Evolutionary conservation across 2,888 invertebrate species (phyloP), one percentile per base, ranked within the genome.

Genomic region (Macaria liturata): DNA sequence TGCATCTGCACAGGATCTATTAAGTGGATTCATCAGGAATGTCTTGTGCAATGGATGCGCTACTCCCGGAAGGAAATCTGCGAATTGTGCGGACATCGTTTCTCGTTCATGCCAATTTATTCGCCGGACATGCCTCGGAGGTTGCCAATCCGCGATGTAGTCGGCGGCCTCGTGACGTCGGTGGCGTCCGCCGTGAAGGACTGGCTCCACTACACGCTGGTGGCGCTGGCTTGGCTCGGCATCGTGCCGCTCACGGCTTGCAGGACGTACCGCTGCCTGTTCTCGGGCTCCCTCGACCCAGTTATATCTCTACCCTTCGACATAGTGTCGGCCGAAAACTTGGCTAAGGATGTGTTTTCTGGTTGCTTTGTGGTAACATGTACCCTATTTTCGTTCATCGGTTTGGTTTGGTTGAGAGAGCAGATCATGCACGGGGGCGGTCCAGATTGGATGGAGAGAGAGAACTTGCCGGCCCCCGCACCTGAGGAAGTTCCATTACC

Each of bases 51-150:
- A 91, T 99, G 99, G 99, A 97, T 99, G 95, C 95, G 98, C 67
- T 99, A 99, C 86, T 99, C 98, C 64, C 95, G 98, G 70, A 99
- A 99, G 91, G 99, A 99, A 86, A 98, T 98, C 81, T 99, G 99
- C 92, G 99, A 99, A 86, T 90, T 99, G 66, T 99, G 99, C 86
- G 98, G 98, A 63, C 97, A 99, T 88, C 95, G 98, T 61, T 99
- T 99, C 88, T 98, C 98, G 3, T 99, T 99, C 80, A 98, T 98
- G 78, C 99, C 99, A 34, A 99, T 99, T 73, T 99, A 99, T 88
- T 98, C 99, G n/a, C 98, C 99, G 34, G 99, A 99, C 83, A 99
- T 99, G 99, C 99, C 99, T n/a, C 95, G 98, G 62, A 94, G 99
- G 61, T 91, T 99, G 73, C 99, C 99, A 0, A 92, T 99, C 37